Evolutionary conservation across 2,888 invertebrate species (phyloP), one percentile per base, ranked within the genome.

Genomic region (Zootermopsis nevadensis): DNA sequence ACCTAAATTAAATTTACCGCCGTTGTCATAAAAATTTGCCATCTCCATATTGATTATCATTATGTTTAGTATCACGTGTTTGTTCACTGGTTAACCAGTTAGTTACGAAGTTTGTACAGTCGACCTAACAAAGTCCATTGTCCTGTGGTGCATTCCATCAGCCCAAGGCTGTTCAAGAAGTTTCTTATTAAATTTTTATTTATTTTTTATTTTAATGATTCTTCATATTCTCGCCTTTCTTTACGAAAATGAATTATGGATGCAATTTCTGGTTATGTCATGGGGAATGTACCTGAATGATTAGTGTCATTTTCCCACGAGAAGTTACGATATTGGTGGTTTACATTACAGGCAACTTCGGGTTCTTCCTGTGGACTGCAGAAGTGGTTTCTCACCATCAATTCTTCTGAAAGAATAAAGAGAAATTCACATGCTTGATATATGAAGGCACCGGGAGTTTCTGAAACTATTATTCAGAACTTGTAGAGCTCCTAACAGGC

Each of bases 181-280:
- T 60, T 60, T 24, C 60, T 3, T 27, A 60, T 60, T 48, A 8
- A 60, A n/a, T 60, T 60, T 15, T 15, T 48, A 15, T 48, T 0
- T 12, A 15, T 48, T 3, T 48, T 3, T 60, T 48, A n/a, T n/a
- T 48, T 12, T 48, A 19, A 3, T 48, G 48, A 3, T 48, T 48
- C 48, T 4, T 15, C 60, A 8, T 60, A n/a, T 60, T 60, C 24
- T 55, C 6, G 12, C 22, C 22, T 1, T 55, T 55, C 55, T 55
- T 55, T 60, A 60, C n/a, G 60, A 60, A 60, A 60, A 60, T n/a
- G 27, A 60, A n/a, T 60, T 60, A 60, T 60, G 60, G 60, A 12
- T 1, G 27, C 6, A 60, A 6, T 60, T 60, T 60, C n/a, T 60
- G 60, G 60, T 55, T 22, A 55, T 60, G 60, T 60, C 60, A 60